Percentiles rank a stretch among this genome's conserved stretches.
phyloP scores from a whole-genome alignment of 2,888 invertebrate species.

The Cetonia aurata region DNA sequence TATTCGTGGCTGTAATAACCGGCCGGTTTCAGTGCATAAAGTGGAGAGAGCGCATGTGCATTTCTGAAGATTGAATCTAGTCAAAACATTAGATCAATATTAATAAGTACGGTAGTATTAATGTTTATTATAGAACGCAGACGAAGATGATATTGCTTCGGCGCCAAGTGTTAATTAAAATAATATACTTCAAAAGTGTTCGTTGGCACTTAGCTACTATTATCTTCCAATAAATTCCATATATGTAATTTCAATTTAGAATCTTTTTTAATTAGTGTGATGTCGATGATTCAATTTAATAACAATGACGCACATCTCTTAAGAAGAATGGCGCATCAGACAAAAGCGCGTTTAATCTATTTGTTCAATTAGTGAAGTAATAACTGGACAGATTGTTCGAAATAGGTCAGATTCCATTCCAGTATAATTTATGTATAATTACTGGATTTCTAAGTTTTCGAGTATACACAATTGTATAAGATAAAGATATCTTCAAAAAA shows the following conservation, averaged over 20 bases:
- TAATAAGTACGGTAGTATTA: not conserved
- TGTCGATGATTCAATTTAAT: conserved; percentile 37
- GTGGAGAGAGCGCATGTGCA: conserved; percentile 8
- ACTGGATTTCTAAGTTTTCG: not conserved
- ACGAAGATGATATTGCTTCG: conserved; percentile 2
- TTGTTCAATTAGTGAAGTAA: conserved; percentile 13
- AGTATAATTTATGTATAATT: not conserved
- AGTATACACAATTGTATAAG: not conserved
- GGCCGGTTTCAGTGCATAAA: not conserved
- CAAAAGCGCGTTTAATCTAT: conserved; percentile 2
- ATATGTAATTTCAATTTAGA: conserved; percentile 17
- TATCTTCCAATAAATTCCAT: conserved; percentile 27
- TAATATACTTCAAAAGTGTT: conserved; percentile 8
- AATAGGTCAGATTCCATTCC: conserved; percentile 17
- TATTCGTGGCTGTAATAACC: conserved; percentile 23
- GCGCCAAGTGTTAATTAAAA: conserved; percentile 32
- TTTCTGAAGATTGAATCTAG: conserved; percentile 11
- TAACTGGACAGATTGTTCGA: conserved; percentile 25
- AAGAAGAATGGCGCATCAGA: conserved; percentile 8
- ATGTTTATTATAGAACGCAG: conserved; percentile 4
- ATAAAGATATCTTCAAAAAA: too few relatives aligned
- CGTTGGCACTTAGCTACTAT: conserved; percentile 6
- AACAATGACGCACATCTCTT: conserved; percentile 15
- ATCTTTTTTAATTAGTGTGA: conserved; percentile 14
- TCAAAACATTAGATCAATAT: conserved; percentile 30